A percentile compares a stretch with the other conserved stretches of the same genome.
Conservation (phyloP, 2,888 invertebrate species). For the Hyposoter dolosus region DNA sequence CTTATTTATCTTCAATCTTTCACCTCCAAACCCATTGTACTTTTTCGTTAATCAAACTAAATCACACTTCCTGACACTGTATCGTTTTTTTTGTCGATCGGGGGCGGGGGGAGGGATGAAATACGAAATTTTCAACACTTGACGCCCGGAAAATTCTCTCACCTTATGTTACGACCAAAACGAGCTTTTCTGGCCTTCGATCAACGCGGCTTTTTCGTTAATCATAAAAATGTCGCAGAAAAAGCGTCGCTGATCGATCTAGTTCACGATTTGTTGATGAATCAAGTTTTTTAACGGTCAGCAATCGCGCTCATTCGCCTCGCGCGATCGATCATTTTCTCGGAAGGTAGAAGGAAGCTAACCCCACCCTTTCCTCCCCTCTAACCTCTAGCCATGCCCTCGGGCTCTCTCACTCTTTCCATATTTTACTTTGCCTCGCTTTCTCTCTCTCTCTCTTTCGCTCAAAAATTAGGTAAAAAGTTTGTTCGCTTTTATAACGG, state of each 20-base stretch:
- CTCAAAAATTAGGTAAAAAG: conserved; percentile 28
- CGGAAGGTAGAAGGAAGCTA: conserved; percentile 36
- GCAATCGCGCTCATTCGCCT: conserved; percentile 1
- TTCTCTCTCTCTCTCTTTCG: conserved; percentile 12
- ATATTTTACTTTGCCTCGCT: neutral
- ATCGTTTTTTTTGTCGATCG: neutral
- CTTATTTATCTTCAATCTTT: conserved; percentile 37
- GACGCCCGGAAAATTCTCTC: neutral
- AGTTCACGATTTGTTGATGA: conserved; percentile 15
- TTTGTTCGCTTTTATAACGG: conserved; percentile 51
- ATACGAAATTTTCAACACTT: conserved; percentile 23
- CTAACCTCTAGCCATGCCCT: conserved; percentile 27
- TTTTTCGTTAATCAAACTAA: conserved; percentile 40
- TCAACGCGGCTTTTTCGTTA: conserved; percentile 2
- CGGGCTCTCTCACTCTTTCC: conserved; percentile 9
- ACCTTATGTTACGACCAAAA: neutral
- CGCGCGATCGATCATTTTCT: conserved; percentile 35
- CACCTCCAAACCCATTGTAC: conserved; percentile 48
- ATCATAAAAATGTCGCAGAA: neutral
- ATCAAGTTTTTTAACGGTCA: neutral
- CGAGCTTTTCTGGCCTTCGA: neutral
- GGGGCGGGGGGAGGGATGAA: neutral
- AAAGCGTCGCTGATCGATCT: neutral
- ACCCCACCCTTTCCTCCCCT: conserved; percentile 50
- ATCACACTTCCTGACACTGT: conserved; percentile 69